Evolutionary conservation across 2,113 vertebrate genomes (phyloP).

Genomic region (Xiphophorus couchianus): DNA sequence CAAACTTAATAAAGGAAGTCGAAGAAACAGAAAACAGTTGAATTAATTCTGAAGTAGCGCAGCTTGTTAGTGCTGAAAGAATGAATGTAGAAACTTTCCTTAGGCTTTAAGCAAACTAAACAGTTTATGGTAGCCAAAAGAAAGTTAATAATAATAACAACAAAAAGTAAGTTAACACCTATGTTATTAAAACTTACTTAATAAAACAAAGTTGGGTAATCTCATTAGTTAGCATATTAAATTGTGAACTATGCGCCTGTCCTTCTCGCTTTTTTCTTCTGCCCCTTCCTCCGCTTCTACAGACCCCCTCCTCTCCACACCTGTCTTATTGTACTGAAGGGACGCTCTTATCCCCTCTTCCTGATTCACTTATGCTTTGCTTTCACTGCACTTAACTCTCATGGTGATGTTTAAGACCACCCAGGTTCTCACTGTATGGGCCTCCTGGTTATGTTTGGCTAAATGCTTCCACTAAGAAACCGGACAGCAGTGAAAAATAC

Average conservation of each 20-base stretch:
- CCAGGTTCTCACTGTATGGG: conserved; percentile 48
- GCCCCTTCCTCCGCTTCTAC: conserved; percentile 74
- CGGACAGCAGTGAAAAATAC: neutral
- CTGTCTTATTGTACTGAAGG: conserved; percentile 74
- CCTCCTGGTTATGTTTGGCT: conserved; percentile 13
- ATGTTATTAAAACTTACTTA: too few relatives aligned
- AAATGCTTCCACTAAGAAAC: conserved; percentile 5
- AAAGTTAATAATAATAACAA: too few relatives aligned
- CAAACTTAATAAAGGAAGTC: too few relatives aligned
- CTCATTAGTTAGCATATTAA: too few relatives aligned
- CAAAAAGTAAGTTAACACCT: too few relatives aligned
- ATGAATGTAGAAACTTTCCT: too few relatives aligned
- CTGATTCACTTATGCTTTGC: conserved; percentile 83
- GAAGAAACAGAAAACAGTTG: too few relatives aligned
- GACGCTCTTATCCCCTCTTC: conserved; percentile 89
- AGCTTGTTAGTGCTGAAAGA: too few relatives aligned
- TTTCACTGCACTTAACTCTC: conserved; percentile 67
- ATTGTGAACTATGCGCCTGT: conserved; percentile 28
- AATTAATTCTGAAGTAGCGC: too few relatives aligned
- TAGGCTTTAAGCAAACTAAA: too few relatives aligned
- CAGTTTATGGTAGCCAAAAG: too few relatives aligned
- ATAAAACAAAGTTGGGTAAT: too few relatives aligned
- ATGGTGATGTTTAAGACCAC: conserved; percentile 59
- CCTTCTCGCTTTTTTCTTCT: neutral
- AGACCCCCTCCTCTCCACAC: conserved; percentile 81